Base-by-base conservation (phyloP, 2,113 vertebrate genomes). In the Alectura lathami region DNA sequence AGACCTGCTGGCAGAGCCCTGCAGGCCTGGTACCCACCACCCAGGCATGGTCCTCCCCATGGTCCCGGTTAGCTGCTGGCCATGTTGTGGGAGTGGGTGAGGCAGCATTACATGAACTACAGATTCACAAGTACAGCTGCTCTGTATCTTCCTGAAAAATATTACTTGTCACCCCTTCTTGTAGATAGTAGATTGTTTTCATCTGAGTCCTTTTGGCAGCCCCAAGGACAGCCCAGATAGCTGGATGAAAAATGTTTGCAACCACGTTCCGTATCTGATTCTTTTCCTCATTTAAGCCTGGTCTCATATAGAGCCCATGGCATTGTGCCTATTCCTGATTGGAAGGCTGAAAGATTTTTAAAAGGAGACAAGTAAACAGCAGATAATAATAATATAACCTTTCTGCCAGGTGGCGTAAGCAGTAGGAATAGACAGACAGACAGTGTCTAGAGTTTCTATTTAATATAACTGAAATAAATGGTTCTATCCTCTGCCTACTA, bases 381-480 rank as follows among this genome's bases (percentile, higher is more conserved):
- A 88, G 85, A 90, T 86, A 90, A 86, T 57, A 89, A 57, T 83
- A 88, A 88, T 47, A 87, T 13, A 95, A 89, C 91, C 74, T 89
- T 89, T 92, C 70, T 95, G 84, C 86, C 74, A 93, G 87, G 91
- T 89, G 78, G 69, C 79, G 66, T 72, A 86, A 94, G 73, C 90
- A 81, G 87, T 62, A 94, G 84, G 68, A 93, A 74, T 26, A 60
- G 48, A 53, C 75, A 91, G 78, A 76, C 72, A 88, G 83, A 85
- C 84, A 90, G 43, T 57, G 56, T 91, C 79, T 91, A 90, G 69
- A 86, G 30, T 94, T 96, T 96, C 91, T 40, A 56, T 84, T 93
- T 96, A 94, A 86, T 91, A 64, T 48, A 86, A 82, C 48, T 73
- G 73, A 97, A 96, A 96, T 66, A 81, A 95, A 96, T 96, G 79